phyloP scores from a whole-genome alignment of 2,888 invertebrate genomes.

The Eustalomyia histrio region DNA sequence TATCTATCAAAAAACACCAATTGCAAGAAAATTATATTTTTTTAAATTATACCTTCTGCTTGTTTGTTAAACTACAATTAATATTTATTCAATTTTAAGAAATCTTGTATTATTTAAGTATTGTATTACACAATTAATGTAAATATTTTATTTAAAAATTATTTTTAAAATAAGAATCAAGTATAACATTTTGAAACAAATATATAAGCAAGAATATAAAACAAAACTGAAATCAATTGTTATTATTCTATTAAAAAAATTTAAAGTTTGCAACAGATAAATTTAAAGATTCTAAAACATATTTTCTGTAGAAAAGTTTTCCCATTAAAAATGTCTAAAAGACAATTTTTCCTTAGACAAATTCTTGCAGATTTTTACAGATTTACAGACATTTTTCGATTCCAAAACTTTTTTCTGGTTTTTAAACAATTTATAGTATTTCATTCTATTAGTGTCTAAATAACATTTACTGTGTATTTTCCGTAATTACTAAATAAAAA shows the following conservation, averaged over 20 bases:
- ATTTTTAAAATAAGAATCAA: conserved; percentile 35
- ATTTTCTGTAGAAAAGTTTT: too few species aligned
- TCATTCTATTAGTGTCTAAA: too few species aligned
- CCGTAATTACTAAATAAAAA: too few species aligned
- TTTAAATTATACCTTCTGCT: conserved; percentile 49
- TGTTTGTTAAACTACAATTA: conserved; percentile 53
- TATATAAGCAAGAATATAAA: conserved; percentile 39
- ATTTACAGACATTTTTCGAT: too few species aligned
- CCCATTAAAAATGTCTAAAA: too few species aligned
- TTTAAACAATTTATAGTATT: too few species aligned
- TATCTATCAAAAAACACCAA: conserved; percentile 11
- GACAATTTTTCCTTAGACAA: too few species aligned
- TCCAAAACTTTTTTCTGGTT: too few species aligned
- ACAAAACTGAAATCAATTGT: conserved; percentile 7
- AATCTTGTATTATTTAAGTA: conserved; percentile 39
- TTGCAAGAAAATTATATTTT: conserved; percentile 38
- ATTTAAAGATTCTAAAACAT: too few species aligned
- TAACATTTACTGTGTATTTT: too few species aligned
- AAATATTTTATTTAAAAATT: conserved; percentile 43
- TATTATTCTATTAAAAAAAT: background rate
- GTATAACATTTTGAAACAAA: conserved; percentile 34
- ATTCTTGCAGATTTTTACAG: too few species aligned
- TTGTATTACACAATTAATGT: conserved; percentile 38
- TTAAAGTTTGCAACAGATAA: background rate
- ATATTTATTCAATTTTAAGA: conserved; percentile 43